Evolutionary conservation across 2,888 invertebrate genomes (phyloP).

Genomic region (Acanthosepion esculentum): DNA sequence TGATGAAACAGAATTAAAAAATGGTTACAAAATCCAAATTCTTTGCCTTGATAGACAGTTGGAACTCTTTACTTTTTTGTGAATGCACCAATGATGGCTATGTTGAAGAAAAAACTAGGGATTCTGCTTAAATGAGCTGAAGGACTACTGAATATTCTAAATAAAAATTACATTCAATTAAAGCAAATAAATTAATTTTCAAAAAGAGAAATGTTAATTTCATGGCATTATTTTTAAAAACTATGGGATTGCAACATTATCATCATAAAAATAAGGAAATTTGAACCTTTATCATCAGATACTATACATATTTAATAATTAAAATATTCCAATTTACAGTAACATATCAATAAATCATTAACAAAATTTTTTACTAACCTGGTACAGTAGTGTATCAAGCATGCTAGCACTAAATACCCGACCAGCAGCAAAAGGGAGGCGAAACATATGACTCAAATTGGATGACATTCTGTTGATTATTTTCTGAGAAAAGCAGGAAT

Average conservation of each 20-base stretch:
- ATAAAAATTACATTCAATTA: too few species aligned
- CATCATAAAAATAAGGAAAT: neutral
- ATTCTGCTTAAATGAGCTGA: too few species aligned
- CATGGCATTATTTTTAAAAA: neutral
- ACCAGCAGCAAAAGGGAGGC: constrained; percentile 97
- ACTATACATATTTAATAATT: too few species aligned
- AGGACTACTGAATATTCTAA: too few species aligned
- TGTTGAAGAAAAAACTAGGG: too few species aligned
- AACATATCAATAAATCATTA: neutral
- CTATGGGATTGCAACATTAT: neutral
- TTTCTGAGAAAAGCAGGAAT: constrained; percentile 80
- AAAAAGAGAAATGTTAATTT: too few species aligned
- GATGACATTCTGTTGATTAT: constrained; percentile 97
- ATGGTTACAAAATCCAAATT: too few species aligned
- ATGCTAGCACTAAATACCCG: constrained; percentile 98
- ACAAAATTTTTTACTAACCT: constrained; percentile 65
- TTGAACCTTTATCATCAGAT: neutral
- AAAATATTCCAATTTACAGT: neutral
- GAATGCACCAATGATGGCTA: too few species aligned
- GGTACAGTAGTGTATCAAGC: constrained; percentile 95
- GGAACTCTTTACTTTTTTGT: too few species aligned
- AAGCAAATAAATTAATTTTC: too few species aligned
- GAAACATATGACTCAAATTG: constrained; percentile 99
- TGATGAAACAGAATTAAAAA: too few species aligned
- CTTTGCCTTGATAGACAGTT: too few species aligned